These are phyloP conservation scores for Drosophila tanythrix DNA, from an alignment of 2,888 invertebrate genomes.

Conservation along the genomic window DNA sequence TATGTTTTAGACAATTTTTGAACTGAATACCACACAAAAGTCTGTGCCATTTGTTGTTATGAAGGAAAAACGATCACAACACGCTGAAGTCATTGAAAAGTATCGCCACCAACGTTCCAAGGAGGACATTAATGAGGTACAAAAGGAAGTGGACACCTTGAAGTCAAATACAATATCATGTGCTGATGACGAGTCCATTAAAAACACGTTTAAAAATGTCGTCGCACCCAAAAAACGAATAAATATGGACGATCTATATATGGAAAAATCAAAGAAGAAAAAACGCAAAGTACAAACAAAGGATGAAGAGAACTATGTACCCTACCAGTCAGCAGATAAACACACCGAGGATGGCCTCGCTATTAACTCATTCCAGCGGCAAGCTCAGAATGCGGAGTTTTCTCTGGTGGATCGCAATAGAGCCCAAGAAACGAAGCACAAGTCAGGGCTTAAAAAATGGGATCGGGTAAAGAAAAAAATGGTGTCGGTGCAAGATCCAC, in stretches of 20 bases:
- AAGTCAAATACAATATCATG: conserved; percentile 71
- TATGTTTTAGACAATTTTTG: conserved; percentile 91
- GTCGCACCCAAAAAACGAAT: conserved; percentile 86
- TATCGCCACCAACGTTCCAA: conserved; percentile 83
- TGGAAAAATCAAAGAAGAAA: conserved; percentile 85
- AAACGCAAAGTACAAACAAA: conserved; percentile 84
- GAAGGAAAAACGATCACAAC: conserved; percentile 93
- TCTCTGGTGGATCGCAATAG: conserved; percentile 92
- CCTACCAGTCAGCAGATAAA: conserved; percentile 93
- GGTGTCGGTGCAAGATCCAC: conserved; percentile 87
- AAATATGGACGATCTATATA: conserved; percentile 86
- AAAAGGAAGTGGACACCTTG: conserved; percentile 56
- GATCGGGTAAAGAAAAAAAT: conserved; percentile 98
- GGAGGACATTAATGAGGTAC: conserved; percentile 74
- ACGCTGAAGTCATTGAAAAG: conserved; percentile 87
- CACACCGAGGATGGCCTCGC: conserved; percentile 90
- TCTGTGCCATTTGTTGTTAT: conserved; percentile 92
- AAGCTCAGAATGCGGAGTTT: conserved; percentile 91
- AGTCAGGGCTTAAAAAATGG: conserved; percentile 91
- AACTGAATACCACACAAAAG: conserved; percentile 93
- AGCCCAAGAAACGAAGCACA: conserved; percentile 88
- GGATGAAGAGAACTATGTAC: conserved; percentile 94
- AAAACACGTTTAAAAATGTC: conserved; percentile 87
- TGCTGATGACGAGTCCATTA: conserved; percentile 86
- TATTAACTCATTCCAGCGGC: conserved; percentile 92